Evolutionary conservation across 2,113 vertebrate species (phyloP).

Genomic region (Campylomormyrus tamandua): DNA sequence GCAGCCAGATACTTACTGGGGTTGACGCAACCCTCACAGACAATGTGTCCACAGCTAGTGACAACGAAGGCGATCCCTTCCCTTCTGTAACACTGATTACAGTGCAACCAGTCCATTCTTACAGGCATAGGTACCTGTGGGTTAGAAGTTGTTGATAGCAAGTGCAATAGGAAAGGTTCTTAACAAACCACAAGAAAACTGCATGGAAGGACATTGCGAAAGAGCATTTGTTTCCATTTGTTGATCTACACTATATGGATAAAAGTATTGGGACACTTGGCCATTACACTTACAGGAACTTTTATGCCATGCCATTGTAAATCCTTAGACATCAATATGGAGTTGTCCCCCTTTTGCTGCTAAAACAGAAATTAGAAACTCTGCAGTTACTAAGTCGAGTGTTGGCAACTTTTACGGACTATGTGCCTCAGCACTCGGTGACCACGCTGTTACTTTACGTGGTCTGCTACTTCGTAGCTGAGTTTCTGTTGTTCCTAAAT

Average conservation of each 20-base stretch:
- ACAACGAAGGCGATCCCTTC: conserved; percentile 58
- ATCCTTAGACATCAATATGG: not conserved
- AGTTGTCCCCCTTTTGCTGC: too few species aligned
- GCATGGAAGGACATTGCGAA: not conserved
- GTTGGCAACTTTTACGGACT: too few species aligned
- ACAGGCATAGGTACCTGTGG: not conserved
- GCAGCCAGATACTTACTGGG: conserved; percentile 52
- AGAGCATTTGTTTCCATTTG: not conserved
- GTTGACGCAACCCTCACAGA: conserved; percentile 66
- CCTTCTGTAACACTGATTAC: conserved; percentile 69
- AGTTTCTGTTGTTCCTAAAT: too few species aligned
- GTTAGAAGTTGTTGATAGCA: not conserved
- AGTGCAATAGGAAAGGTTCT: not conserved
- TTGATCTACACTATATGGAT: not conserved
- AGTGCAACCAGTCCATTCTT: conserved; percentile 82
- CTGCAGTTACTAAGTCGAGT: too few species aligned
- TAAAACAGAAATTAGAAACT: too few species aligned
- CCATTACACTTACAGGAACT: not conserved
- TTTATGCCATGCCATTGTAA: not conserved
- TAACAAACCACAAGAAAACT: not conserved
- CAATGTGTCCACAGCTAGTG: conserved; percentile 76
- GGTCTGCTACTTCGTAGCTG: too few species aligned
- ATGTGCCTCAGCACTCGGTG: too few species aligned
- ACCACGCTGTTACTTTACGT: too few species aligned
- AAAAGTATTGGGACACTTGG: not conserved